Base-by-base conservation (phyloP, 2,888 invertebrate species). In the Trileptium ribeirensis region DNA sequence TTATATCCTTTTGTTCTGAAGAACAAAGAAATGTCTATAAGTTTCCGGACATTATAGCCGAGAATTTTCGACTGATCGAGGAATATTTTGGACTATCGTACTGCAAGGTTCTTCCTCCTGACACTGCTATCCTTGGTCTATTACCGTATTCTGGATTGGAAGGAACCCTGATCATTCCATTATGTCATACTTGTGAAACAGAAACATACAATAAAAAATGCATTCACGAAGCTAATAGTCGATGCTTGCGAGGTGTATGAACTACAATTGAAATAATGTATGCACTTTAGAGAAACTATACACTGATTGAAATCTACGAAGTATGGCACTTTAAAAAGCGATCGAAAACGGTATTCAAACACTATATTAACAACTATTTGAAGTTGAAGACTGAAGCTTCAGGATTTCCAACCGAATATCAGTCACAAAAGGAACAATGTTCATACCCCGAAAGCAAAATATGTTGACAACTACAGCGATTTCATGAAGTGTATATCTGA, bases 131-230 rank as follows among this genome's bases (percentile, higher is more conserved):
- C 78, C 84, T 85, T 67, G 87, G 87, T 8, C 86, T 87, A 0
- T 81, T 87, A 0, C 86, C 87, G 0, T 83, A 80, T n/a, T n/a
- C n/a, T n/a, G 78, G 83, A 81, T 82, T 80, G 1, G 82, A 83
- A 38, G 82, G 82, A 0, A 86, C 86, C 82, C 82, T 86, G 1
- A 82, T 84, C 39, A 87, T 86, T 80, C 82, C 86, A 0, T 81
- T 87, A 8, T 86, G 86, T 82, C 64, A 82, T 82, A 70, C 83
- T 1, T 87, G 87, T 81, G n/a, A n/a, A 0, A 85, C 85, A 77
- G 74, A 33, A 0, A 84, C 85, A 24, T 84, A 84, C 19, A 84
- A 86, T 8, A 19, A 31, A 15, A 33, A 24, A 39, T 75, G 77
- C 37, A 3, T 8, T 15, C 77, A 75, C 29, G 8, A 36, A 8